A percentile compares a stretch with the other conserved stretches of the same genome.
These are phyloP conservation scores for Xestoiulus laeticollis DNA, from an alignment of 2,888 invertebrate species.

Conservation along the genomic window DNA sequence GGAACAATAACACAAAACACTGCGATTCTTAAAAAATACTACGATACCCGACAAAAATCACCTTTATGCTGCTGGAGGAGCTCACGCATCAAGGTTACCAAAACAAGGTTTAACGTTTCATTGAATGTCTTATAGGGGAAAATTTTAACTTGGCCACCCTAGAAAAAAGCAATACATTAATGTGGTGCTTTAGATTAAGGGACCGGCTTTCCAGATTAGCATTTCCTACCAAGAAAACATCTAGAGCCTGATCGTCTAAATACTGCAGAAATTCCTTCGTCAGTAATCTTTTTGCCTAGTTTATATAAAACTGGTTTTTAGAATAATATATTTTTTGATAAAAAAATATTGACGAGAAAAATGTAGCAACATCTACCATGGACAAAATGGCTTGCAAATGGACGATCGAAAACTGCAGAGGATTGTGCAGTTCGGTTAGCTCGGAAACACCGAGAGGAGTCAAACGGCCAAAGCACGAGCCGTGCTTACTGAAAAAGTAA, in stretches of 20 bases:
- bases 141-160: constrained; percentile 70
- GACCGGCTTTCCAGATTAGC: no score
- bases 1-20: background rate
- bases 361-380: constrained; percentile 60
- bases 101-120: constrained; percentile 91
- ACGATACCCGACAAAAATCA: constrained; percentile 57
- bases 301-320: no score
- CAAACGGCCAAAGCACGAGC: constrained; percentile 77
- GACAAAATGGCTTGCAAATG: constrained; percentile 63
- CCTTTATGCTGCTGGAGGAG: constrained; percentile 85
- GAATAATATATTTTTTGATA: no score
- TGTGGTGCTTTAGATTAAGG: no score
- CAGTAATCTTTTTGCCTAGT: constrained; percentile 82
- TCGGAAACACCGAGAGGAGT: constrained; percentile 57
- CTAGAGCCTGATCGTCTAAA: constrained; percentile 84
- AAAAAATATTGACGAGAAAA: background rate
- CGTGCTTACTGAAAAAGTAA: constrained; percentile 90
- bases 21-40: background rate
- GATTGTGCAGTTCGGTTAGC: constrained; percentile 58
- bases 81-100: constrained; percentile 91
- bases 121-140: constrained; percentile 95
- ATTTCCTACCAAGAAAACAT: constrained; percentile 74
- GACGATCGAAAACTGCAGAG: constrained; percentile 61
- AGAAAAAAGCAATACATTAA: constrained; percentile 50
- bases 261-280: constrained; percentile 83